Conservation (phyloP, 30 jellyfish, hydroid and myxozoan genomes). For the Pseudorhiza aurosa region DNA sequence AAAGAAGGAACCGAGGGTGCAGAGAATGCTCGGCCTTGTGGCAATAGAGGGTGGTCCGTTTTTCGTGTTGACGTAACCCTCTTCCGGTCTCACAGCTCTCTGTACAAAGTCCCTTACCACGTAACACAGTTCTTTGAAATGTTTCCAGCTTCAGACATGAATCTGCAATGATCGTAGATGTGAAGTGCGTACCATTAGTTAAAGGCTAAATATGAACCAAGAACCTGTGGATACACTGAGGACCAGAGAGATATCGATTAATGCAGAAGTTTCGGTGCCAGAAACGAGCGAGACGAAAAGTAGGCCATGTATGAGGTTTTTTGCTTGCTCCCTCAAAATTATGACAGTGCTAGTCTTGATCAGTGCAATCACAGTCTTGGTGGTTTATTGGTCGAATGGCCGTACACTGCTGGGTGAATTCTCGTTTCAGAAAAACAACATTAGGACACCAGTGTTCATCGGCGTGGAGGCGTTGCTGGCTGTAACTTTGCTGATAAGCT, state of each 20-base stretch:
- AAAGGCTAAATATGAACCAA: no score
- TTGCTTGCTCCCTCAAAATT: not conserved
- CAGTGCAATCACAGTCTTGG: not conserved
- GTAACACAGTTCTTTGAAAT: no score
- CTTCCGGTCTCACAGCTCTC: no score
- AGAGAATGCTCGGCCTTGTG: no score
- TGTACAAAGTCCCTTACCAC: no score
- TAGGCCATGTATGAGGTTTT: not conserved
- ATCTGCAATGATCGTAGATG: no score
- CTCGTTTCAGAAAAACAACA: slow-evolving; percentile 3
- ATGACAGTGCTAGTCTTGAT: not conserved
- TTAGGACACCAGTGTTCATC: slow-evolving; percentile 11
- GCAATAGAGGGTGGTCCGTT: no score
- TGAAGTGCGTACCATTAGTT: no score
- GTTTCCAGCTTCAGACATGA: no score
- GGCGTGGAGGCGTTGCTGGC: slow-evolving; percentile 1
- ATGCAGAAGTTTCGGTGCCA: not conserved
- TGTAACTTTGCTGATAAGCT: not conserved
- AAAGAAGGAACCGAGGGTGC: no score
- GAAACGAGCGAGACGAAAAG: not conserved
- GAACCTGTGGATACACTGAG: not conserved
- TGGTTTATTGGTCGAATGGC: slow-evolving; percentile 2
- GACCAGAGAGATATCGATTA: slow-evolving; percentile 1
- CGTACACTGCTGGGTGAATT: slow-evolving; percentile 23
- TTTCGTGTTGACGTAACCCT: no score